phyloP scores from a whole-genome alignment of 1,140 invertebrate genomes.

The Tetranychus cinnabarinus region DNA sequence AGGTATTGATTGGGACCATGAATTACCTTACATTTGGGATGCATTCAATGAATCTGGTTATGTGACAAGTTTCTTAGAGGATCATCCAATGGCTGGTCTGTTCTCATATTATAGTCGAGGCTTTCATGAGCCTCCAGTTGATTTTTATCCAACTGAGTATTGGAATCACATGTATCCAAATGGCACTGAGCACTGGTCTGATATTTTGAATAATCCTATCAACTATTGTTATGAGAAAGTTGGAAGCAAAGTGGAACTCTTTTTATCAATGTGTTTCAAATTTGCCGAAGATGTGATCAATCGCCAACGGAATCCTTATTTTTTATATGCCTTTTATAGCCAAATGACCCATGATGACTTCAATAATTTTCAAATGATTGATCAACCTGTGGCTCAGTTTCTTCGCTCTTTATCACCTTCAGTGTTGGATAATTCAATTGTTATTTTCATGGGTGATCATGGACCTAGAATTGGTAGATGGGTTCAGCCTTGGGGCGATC shows the following conservation, averaged over 20 bases:
- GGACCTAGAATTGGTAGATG: constrained; percentile 8
- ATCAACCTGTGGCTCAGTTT: constrained; percentile 5
- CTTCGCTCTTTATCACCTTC: neutral
- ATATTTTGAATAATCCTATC: neutral
- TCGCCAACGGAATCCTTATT: constrained; percentile 12
- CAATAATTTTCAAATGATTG: constrained; percentile 7
- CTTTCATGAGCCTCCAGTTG: neutral
- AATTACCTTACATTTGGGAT: constrained; percentile 16
- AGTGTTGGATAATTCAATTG: constrained; percentile 19
- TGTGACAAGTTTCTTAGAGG: constrained; percentile 39
- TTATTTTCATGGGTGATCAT: constrained; percentile 9
- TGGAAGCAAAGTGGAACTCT: constrained; percentile 9
- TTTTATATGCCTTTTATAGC: constrained; percentile 5
- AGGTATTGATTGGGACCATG: constrained; percentile 1
- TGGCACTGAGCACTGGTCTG: neutral
- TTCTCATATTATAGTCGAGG: neutral
- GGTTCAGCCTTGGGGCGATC: neutral
- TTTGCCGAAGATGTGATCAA: constrained; percentile 11
- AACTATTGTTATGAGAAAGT: constrained; percentile 6
- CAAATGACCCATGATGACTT: constrained; percentile 10
- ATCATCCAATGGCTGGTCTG: constrained; percentile 18
- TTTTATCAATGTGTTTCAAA: constrained; percentile 13
- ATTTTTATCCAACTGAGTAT: neutral
- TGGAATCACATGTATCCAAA: neutral
- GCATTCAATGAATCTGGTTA: constrained; percentile 32